Evolutionary conservation across 2,797 vertebrate genomes (phyloP), one percentile per base, ranked within the genome.

Genomic region (Sebastes vulpes): DNA sequence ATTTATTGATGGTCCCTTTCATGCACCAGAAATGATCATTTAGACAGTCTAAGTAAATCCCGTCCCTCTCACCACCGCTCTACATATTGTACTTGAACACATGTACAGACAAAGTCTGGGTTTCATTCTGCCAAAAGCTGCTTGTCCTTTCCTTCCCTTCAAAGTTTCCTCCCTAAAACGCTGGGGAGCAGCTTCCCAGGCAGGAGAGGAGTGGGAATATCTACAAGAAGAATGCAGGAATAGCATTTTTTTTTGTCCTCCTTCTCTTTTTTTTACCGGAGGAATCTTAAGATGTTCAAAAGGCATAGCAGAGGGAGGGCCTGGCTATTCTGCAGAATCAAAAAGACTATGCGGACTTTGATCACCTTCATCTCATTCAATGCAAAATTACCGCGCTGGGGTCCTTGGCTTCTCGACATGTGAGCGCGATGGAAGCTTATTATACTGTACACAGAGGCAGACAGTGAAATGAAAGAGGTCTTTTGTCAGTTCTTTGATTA

Each of bases 401-500:
- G 87, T 92, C 83, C 61, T 78, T 68, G 88, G 94, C 93, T 95
- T 89, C 86, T 90, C 90, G 81, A 91, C 91, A 88, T 70, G 89
- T 50, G 89, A 92, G 90, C 89, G 69, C 87, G 93, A 94, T 89
- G 90, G 92, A 90, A 93, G 91, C 90, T 89, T 94, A 91, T 94
- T 93, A 94, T 92, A 93, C 91, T 90, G 93, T 93, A 95, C 95
- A 95, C 92, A 93, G 89, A 94, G 89, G 91, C 90, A 88, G 94
- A 88, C 87, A 72, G 87, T 12, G 81, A 83, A 91, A 95, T 94
- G 93, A 95, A 95, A 95, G 93, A 75, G 89, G 84, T 83, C 94
- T 93, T 96, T 96, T 96, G 96, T 96, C 91, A 72, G 89, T 66
- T 90, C 94, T 96, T 95, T 96, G 93, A 96, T 96, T 96, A 95